A percentile compares a stretch with the other conserved stretches of the same genome.
Conservation (phyloP, 2,888 invertebrate species). For the Nephrotoma guestfalica region DNA sequence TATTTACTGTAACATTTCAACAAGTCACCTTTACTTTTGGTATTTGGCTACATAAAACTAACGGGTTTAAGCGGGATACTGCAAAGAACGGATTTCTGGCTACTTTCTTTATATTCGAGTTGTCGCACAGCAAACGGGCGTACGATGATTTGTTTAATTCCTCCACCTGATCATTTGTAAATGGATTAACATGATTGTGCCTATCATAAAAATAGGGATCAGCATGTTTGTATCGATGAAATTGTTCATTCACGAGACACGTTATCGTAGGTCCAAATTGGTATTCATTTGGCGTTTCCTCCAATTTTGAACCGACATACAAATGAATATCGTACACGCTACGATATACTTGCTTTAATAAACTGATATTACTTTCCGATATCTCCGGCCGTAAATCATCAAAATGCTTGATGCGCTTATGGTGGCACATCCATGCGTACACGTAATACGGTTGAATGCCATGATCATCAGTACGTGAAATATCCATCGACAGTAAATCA, state of each 20-base stretch:
- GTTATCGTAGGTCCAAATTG: constrained; percentile 56
- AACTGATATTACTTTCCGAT: not conserved
- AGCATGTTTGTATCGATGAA: constrained; percentile 43
- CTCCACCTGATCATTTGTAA: constrained; percentile 33
- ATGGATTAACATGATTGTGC: constrained; percentile 18
- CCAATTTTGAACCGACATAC: constrained; percentile 56
- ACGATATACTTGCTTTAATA: constrained; percentile 22
- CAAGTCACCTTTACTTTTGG: not conserved
- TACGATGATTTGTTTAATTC: constrained; percentile 48
- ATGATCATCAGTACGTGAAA: constrained; percentile 57
- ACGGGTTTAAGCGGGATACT: not conserved
- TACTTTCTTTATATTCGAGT: constrained; percentile 42
- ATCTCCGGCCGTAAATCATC: not conserved
- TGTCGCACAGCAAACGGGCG: constrained; percentile 49
- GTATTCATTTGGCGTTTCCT: constrained; percentile 43
- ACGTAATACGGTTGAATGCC: constrained; percentile 55
- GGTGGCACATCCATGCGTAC: constrained; percentile 31
- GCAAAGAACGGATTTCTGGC: not conserved
- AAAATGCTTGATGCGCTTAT: not conserved
- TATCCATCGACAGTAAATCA: constrained; percentile 53
- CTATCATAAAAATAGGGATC: constrained; percentile 65
- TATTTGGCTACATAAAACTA: not conserved
- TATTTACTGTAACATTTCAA: not conserved
- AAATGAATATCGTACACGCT: constrained; percentile 50
- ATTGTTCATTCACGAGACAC: constrained; percentile 59